Percentiles rank a stretch among this genome's conserved stretches.
These are phyloP conservation scores for Limosa lapponica DNA, from an alignment of 2,797 vertebrate genomes.

Conservation along the genomic window DNA sequence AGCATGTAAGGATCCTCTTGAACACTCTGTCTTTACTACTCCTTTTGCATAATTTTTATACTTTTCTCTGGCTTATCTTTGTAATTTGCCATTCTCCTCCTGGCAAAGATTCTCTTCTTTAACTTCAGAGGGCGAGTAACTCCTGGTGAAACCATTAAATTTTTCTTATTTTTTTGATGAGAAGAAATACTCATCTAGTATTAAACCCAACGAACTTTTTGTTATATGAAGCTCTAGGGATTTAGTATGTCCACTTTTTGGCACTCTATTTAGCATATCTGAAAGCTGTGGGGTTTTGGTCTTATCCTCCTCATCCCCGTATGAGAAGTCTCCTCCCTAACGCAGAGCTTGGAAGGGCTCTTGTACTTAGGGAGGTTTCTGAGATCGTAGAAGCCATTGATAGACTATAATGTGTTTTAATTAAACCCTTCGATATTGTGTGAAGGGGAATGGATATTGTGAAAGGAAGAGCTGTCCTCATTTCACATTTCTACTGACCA, in stretches of 20 bases:
- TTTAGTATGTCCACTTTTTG: background rate
- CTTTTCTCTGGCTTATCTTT: background rate
- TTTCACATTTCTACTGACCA: background rate
- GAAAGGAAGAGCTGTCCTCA: background rate
- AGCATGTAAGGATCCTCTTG: background rate
- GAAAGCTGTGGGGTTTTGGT: background rate
- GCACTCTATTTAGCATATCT: background rate
- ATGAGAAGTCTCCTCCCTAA: background rate
- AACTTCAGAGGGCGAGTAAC: fast-evolving
- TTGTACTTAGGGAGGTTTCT: background rate
- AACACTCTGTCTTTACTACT: background rate
- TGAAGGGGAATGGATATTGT: background rate
- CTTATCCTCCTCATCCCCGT: background rate
- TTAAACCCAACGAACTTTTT: background rate
- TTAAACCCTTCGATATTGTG: background rate
- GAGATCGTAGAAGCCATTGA: background rate
- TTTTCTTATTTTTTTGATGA: background rate
- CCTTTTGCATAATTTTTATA: background rate
- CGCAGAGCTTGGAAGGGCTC: background rate
- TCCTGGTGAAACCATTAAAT: background rate
- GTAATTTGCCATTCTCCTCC: background rate
- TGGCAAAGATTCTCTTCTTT: background rate
- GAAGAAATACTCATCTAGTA: background rate
- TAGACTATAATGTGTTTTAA: background rate
- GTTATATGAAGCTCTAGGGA: background rate